Conservation (phyloP, 2,888 invertebrate genomes). For the Agelastica alni region DNA sequence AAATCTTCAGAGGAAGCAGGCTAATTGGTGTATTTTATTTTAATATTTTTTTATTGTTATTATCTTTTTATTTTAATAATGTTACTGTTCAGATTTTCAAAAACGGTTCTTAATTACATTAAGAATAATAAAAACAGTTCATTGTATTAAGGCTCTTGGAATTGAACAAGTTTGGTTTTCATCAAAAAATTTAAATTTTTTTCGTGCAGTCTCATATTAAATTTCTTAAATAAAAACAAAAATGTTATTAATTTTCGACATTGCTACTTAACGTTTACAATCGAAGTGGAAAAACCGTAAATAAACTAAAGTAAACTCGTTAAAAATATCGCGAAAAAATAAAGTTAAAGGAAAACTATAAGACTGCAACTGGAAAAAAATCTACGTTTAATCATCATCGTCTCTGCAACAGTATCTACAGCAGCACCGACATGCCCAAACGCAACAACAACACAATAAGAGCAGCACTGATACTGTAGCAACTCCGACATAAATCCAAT, state of each 20-base stretch:
- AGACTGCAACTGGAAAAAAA: no score
- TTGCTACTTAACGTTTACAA: no score
- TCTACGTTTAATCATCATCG: constrained; percentile 30
- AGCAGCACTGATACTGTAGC: constrained; percentile 46
- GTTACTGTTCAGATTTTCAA: constrained; percentile 10
- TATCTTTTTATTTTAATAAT: no score
- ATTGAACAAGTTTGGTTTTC: constrained; percentile 36
- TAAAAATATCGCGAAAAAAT: no score
- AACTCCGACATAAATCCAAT: constrained; percentile 52
- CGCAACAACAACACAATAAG: constrained; percentile 53
- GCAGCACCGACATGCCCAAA: constrained; percentile 52
- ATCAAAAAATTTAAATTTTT: constrained; percentile 13
- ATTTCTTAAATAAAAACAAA: no score
- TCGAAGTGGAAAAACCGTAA: no score
- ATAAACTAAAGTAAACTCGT: no score
- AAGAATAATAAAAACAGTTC: constrained; percentile 33
- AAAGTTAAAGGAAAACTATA: no score
- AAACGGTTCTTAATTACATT: constrained; percentile 18
- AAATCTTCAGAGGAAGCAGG: no score
- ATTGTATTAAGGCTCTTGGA: constrained; percentile 38
- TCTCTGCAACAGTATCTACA: constrained; percentile 52
- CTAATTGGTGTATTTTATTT: no score
- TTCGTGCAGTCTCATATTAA: constrained; percentile 5
- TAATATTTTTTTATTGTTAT: no score
- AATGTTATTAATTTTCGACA: no score